Evolutionary conservation across 2,113 vertebrate genomes (phyloP), one percentile per base, ranked within the genome.

Genomic region (Heteronetta atricapilla): DNA sequence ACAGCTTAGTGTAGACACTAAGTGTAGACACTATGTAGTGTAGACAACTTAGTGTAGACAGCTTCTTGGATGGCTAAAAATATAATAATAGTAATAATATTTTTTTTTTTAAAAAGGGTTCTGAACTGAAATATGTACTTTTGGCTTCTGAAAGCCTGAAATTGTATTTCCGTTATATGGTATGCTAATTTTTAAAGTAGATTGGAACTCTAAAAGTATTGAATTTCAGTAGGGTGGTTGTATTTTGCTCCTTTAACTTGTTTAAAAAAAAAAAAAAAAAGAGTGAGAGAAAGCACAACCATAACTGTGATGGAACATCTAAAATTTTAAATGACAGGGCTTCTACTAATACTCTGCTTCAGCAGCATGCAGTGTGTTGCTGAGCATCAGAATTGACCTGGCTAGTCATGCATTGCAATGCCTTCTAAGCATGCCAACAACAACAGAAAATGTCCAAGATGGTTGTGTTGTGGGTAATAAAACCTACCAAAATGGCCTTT

Each of bases 391-490:
- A 95, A 86, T 42, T 94, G 90, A 88, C 85, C 88, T 90, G 75
- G 73, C 64, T 11, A 23, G 72, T 95, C 94, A 91, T 85, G 94
- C 95, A 85, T 89, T 93, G 52, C 88, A 82, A 8, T 53, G 70
- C 85, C 92, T 94, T 95, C 88, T 89, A 38, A 92, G 63, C 90
- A 95, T 95, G 96, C 96, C 95, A 97, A 95, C 79, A 97, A 89
- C 91, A 96, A 96, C 93, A 92, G 72, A 95, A 96, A 94, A 88
- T 42, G 67, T 93, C 89, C 93, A 94, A 82, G 97, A 97, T 94
- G 94, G 82, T 93, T 97, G 91, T 90, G 90, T 55, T 97, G 95
- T 95, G 90, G 77, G 81, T 67, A 97, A 94, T 96, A 95, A 96
- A 97, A 94, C 67, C 88, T 80, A 94, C 85, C 87, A 90, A 95